These are phyloP conservation scores for Gallinago nigripennis DNA, from an alignment of 2,797 vertebrate species.

Conservation along the genomic window DNA sequence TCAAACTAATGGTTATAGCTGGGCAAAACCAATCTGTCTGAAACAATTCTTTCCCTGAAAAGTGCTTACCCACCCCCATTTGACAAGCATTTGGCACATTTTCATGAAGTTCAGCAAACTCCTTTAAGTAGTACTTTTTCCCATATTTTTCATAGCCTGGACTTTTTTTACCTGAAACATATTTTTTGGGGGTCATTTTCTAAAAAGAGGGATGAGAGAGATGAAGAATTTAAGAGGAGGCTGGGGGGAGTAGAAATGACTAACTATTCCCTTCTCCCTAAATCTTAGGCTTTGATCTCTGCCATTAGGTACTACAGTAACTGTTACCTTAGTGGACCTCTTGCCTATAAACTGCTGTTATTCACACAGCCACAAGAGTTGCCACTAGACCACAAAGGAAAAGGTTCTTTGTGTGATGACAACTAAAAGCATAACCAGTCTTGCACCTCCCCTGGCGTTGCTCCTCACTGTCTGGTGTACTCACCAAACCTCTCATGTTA, in stretches of 20 bases:
- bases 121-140: not conserved
- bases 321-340: not conserved
- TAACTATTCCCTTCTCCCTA: not conserved
- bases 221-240: not conserved
- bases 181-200: not conserved
- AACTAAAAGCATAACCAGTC: not conserved
- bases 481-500: not conserved
- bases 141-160: not conserved
- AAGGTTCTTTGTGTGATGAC: not conserved
- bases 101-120: not conserved
- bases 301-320: not conserved
- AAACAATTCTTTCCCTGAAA: not conserved
- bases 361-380: not conserved
- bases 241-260: fast-evolving
- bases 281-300: not conserved
- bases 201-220: not conserved
- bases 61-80: not conserved
- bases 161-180: not conserved
- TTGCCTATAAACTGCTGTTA: not conserved
- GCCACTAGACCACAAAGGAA: not conserved
- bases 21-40: not conserved
- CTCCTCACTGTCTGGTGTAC: not conserved
- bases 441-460: not conserved
- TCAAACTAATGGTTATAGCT: not conserved
- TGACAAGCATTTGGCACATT: not conserved